Percentiles rank a stretch among this genome's conserved stretches.
phyloP scores from a whole-genome alignment of 2,797 vertebrate genomes.

The Gallirallus australis region DNA sequence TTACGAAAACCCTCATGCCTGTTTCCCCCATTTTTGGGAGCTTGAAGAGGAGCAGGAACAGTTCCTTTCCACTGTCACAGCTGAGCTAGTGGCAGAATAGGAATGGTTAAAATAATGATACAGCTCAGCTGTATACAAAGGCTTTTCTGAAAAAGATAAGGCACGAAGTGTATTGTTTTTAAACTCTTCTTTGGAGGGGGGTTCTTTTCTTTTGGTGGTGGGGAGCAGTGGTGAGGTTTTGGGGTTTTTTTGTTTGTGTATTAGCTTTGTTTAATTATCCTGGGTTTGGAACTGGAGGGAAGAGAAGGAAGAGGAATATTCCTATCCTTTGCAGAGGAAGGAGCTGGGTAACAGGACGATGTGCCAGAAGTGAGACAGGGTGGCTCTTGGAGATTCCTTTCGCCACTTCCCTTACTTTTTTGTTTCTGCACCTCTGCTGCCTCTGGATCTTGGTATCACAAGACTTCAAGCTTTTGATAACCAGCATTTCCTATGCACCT shows the following conservation, averaged over 20 bases:
- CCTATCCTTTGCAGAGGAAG: background rate
- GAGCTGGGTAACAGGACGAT: background rate
- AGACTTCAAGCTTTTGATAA: background rate
- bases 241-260: background rate
- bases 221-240: no score
- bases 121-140: background rate
- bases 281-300: background rate
- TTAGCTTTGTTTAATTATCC: background rate
- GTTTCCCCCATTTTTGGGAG: background rate
- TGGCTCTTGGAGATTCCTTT: background rate
- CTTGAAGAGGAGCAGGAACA: background rate
- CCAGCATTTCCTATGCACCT: background rate
- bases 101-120: background rate
- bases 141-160: background rate
- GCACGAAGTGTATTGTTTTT: background rate
- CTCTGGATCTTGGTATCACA: background rate
- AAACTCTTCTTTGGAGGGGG: no score
- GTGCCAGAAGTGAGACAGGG: background rate
- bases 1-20: background rate
- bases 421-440: background rate
- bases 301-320: background rate
- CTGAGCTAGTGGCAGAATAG: background rate
- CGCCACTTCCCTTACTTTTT: background rate
- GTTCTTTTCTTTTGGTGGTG: fast-evolving
- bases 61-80: background rate